Percentiles rank a stretch among this genome's conserved stretches.
Conservation (phyloP, 2,797 vertebrate genomes). For the Lagocephalus sceleratus region DNA sequence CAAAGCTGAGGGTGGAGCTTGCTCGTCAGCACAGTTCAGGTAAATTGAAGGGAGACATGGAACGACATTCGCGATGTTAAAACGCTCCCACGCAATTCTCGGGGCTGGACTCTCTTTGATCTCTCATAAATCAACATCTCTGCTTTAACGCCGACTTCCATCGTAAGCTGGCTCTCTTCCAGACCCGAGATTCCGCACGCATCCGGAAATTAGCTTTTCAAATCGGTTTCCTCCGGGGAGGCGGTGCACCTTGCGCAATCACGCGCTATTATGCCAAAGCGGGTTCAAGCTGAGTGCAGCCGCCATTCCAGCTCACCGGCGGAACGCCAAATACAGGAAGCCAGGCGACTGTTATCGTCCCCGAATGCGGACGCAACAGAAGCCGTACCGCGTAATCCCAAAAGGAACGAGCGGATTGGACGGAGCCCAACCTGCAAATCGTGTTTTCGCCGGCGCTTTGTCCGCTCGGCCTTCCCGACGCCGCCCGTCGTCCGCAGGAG, state of each 20-base stretch:
- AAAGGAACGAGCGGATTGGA: conserved; percentile 6
- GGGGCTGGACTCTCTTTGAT: not conserved
- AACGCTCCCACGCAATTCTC: not conserved
- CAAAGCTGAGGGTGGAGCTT: no score
- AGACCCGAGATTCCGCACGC: conserved; percentile 14
- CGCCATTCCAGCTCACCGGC: conserved; percentile 5
- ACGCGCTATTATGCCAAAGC: conserved; percentile 19
- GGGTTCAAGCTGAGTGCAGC: conserved; percentile 43
- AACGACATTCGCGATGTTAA: not conserved
- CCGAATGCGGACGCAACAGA: not conserved
- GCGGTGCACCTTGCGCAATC: conserved; percentile 27
- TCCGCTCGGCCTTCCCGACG: no score
- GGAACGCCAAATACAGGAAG: not conserved
- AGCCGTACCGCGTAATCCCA: not conserved
- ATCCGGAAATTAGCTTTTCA: conserved; percentile 37
- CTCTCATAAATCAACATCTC: no score
- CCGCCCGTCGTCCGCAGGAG: no score
- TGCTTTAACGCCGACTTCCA: not conserved
- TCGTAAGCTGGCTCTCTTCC: conserved; percentile 11
- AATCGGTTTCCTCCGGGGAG: conserved; percentile 27
- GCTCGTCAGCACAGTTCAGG: not conserved
- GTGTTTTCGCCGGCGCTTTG: not conserved
- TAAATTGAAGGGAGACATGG: not conserved
- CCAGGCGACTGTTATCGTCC: not conserved
- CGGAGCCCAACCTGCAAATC: conserved; percentile 12